Evolutionary conservation across 2,113 vertebrate genomes (phyloP), one percentile per base, ranked within the genome.

Genomic region (Tursiops truncatus): DNA sequence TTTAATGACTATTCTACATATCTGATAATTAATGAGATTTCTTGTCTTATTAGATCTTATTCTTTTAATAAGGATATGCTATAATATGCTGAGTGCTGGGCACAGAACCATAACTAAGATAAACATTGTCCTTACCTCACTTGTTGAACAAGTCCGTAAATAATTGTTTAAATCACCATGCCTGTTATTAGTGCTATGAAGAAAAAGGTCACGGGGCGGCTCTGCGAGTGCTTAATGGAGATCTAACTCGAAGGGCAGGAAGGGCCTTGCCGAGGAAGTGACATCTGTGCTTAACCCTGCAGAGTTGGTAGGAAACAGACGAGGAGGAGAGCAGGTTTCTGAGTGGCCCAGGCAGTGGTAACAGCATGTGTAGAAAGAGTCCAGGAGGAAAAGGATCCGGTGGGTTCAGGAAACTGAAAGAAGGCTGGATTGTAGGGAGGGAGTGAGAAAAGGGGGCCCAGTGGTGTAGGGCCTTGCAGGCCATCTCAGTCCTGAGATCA

Each of bases 361-460:
- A 23, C 15, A 11, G 60, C n/a, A 3, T 0, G 13, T 14, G n/a
- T 0, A 38, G 77, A 36, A 62, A 6, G 60, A 26, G 15, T 31
- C 9, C 6, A 13, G 65, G 36, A 60, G 31, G 36, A 47, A 18
- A 38, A 44, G 67, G 58, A 14, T 33, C 4, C 2, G 26, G 50
- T 68, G 65, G 26, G 47, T 41, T 68, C 60, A 41, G 23, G 85
- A 87, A 33, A 14, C 67, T 1, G 83, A 36, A 47, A 12, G 11
- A 26, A 50, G n/a, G 13, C 47, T 31, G 38, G 28, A 20, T 9
- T 10, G 26, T 2, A 41, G 33, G 14, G 28, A 95, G 82, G 15
- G 33, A 12, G n/a, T 1, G 0, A 15, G 71, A 62, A 53, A 14
- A 20, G n/a, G 17, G 58, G 33, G 2, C 28, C 18, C 28, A 2